phyloP scores from a whole-genome alignment of 2,113 vertebrate species.

The Varanus salvator region DNA sequence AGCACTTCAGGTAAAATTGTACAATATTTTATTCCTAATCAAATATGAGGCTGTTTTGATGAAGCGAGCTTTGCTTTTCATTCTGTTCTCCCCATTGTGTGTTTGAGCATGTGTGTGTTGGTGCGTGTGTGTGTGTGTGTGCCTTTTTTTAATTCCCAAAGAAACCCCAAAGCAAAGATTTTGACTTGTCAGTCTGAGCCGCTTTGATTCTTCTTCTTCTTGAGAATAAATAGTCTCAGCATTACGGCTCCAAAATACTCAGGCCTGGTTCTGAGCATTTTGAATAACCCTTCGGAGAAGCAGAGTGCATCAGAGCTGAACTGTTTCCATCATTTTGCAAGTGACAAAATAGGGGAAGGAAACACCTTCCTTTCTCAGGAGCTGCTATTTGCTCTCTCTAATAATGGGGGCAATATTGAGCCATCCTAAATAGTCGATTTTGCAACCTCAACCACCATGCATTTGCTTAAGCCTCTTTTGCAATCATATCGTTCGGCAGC shows the following conservation, averaged over 20 bases:
- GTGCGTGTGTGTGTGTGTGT: too few relatives aligned
- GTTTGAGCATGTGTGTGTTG: too few relatives aligned
- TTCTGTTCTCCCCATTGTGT: neutral
- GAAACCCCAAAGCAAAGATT: slow-evolving; percentile 1
- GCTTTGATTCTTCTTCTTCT: neutral
- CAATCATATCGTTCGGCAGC: too few relatives aligned
- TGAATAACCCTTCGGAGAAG: neutral
- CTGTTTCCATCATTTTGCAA: too few relatives aligned
- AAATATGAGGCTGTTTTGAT: slow-evolving; percentile 24
- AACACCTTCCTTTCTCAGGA: too few relatives aligned
- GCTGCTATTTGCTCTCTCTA: too few relatives aligned
- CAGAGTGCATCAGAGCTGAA: neutral
- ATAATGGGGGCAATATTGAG: too few relatives aligned
- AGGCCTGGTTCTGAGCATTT: neutral
- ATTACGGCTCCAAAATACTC: slow-evolving; percentile 1
- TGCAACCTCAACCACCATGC: too few relatives aligned
- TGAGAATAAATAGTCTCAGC: slow-evolving; percentile 3
- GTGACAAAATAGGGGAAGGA: too few relatives aligned
- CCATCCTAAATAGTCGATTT: too few relatives aligned
- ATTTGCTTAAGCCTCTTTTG: too few relatives aligned
- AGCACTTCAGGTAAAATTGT: slow-evolving; percentile 33
- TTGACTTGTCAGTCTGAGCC: slow-evolving; percentile 16
- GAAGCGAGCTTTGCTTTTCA: slow-evolving; percentile 28
- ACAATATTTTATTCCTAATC: slow-evolving; percentile 37
- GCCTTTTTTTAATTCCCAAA: neutral